These are phyloP conservation scores for Tricholaema leucomelas DNA, from an alignment of 2,113 vertebrate genomes.

Conservation along the genomic window DNA sequence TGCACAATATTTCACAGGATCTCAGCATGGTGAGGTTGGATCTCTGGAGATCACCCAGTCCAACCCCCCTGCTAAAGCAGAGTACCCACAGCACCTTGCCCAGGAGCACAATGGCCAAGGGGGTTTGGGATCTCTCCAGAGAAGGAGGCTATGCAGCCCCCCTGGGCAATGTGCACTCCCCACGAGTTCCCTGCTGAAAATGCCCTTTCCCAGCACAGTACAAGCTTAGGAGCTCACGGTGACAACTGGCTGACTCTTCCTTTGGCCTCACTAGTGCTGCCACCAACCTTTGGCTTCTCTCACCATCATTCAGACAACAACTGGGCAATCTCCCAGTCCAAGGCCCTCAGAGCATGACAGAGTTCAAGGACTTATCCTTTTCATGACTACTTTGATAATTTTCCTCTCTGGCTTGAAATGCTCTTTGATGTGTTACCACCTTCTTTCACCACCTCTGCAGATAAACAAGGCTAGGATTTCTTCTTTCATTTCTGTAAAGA, in stretches of 20 bases:
- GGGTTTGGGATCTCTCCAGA: no score
- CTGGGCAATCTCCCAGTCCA: neutral
- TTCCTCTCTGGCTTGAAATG: neutral
- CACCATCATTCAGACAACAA: neutral
- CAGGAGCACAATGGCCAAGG: no score
- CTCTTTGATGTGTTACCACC: neutral
- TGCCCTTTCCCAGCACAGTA: neutral
- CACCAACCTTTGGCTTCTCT: neutral
- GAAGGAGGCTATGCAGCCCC: no score
- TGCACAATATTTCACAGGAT: neutral
- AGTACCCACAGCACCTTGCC: no score
- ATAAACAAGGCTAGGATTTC: neutral
- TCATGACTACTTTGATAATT: neutral
- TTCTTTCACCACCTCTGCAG: neutral
- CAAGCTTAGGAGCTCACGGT: neutral
- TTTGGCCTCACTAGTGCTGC: neutral
- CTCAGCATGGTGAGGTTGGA: no score
- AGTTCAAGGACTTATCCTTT: neutral
- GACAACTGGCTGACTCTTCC: neutral
- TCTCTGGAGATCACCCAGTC: no score
- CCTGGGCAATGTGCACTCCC: no score
- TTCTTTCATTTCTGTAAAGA: neutral
- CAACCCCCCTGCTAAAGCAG: no score
- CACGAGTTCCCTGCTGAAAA: fast-evolving
- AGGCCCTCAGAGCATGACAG: neutral